Percentiles rank a stretch among this genome's conserved stretches.
phyloP scores from a whole-genome alignment of 2,797 vertebrate genomes.

The Bradypodion pumilum region DNA sequence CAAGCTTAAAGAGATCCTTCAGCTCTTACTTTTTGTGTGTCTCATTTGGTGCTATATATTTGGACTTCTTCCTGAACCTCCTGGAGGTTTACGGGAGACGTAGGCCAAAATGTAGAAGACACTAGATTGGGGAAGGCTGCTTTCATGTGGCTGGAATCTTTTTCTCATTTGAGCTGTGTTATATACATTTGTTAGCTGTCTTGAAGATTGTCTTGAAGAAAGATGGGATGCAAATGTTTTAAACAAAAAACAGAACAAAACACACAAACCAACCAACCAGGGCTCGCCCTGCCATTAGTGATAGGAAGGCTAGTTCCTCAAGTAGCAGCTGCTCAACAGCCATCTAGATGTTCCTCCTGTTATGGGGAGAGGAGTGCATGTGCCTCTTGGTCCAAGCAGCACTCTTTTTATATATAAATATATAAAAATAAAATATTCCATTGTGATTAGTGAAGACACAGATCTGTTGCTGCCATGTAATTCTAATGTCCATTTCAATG shows the following conservation, averaged over 20 bases:
- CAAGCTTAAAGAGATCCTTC: not conserved
- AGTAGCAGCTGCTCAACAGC: not conserved
- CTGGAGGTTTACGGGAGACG: too few relatives aligned
- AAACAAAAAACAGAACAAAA: too few relatives aligned
- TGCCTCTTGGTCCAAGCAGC: not conserved
- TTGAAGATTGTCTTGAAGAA: not conserved
- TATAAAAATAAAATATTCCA: too few relatives aligned
- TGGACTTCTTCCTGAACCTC: not conserved
- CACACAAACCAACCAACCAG: not conserved
- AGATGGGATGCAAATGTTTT: not conserved
- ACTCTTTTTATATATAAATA: too few relatives aligned
- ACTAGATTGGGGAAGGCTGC: too few relatives aligned
- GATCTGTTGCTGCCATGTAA: not conserved
- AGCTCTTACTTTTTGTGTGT: not conserved
- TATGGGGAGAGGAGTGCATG: not conserved
- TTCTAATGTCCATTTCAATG: slow-evolving; percentile 17
- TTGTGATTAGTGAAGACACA: not conserved
- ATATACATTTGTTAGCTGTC: not conserved
- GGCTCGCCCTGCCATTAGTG: not conserved
- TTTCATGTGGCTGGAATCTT: not conserved
- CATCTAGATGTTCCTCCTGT: not conserved
- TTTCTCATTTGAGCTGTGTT: not conserved
- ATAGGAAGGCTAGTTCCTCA: not conserved
- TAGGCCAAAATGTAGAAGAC: too few relatives aligned
- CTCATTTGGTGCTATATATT: not conserved